Evolutionary conservation across 2,888 invertebrate genomes (phyloP).

Genomic region (Pristionchus fissidentatus): DNA sequence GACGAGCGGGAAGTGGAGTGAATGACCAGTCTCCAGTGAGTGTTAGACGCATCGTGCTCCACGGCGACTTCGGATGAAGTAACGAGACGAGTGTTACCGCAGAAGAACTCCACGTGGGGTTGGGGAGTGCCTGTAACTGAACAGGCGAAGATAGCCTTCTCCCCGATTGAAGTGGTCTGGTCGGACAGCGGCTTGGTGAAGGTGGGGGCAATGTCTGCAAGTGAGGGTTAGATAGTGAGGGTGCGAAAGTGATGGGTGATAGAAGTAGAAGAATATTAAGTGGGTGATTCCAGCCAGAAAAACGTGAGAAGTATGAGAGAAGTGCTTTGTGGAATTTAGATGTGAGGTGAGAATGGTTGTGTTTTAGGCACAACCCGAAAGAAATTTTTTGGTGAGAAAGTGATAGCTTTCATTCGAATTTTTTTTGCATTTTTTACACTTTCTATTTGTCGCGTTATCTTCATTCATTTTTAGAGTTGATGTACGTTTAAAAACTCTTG

Average conservation of each 20-base stretch:
- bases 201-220: slow-evolving; percentile 70
- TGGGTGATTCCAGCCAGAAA: slow-evolving; percentile 6
- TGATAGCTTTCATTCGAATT: too few relatives aligned
- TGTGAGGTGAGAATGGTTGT: neutral
- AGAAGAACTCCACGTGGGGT: slow-evolving; percentile 73
- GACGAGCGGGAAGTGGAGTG: slow-evolving; percentile 78
- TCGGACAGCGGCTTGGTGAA: slow-evolving; percentile 73
- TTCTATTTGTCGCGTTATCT: too few relatives aligned
- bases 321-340: slow-evolving; percentile 18
- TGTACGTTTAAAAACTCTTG: neutral
- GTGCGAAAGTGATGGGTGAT: neutral
- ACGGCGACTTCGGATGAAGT: slow-evolving; percentile 60
- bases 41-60: slow-evolving; percentile 72
- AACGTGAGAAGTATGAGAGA: neutral
- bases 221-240: slow-evolving; percentile 42
- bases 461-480: neutral
- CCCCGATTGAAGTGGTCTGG: slow-evolving; percentile 65
- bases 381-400: too few relatives aligned
- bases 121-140: slow-evolving; percentile 72
- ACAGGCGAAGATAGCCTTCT: slow-evolving; percentile 73
- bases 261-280: neutral
- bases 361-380: slow-evolving; percentile 14
- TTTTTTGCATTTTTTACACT: too few relatives aligned
- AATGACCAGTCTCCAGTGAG: slow-evolving; percentile 76
- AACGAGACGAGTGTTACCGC: slow-evolving; percentile 58